Evolutionary conservation across 2,797 vertebrate genomes (phyloP).

Genomic region (Austrolebias charrua): DNA sequence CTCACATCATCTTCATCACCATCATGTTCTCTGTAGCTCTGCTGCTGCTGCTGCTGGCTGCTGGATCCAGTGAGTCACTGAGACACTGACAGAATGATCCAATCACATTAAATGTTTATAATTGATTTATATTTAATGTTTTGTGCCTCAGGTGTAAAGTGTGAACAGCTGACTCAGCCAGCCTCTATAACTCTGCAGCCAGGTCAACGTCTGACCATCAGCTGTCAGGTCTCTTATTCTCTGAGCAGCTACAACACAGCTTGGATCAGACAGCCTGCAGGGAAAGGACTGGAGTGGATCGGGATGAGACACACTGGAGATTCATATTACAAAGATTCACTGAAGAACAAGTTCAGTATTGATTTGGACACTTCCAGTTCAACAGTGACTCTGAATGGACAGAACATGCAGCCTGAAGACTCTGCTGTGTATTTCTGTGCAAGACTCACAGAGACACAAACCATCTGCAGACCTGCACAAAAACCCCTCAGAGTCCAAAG

Average conservation of each 20-base stretch:
- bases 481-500: no score
- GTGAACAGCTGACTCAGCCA: constrained; percentile 1
- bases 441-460: not conserved
- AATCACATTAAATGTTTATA: not conserved
- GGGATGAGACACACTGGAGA: not conserved
- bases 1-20: not conserved
- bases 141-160: not conserved
- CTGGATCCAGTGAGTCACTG: constrained; percentile 21
- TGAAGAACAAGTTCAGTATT: constrained; percentile 11
- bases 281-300: constrained; percentile 13
- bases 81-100: not conserved
- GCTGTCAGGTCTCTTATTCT: constrained; percentile 1
- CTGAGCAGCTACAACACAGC: not conserved
- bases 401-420: constrained; percentile 25
- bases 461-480: not conserved
- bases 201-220: not conserved
- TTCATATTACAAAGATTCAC: constrained; percentile 1
- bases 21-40: constrained; percentile 42
- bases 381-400: constrained; percentile 26
- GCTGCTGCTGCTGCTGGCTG: constrained; percentile 50
- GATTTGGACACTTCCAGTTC: constrained; percentile 3
- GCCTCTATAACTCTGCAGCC: not conserved
- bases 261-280: not conserved
- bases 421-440: constrained; percentile 18
- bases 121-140: not conserved